These are phyloP conservation scores for Ploceus nigricollis DNA, from an alignment of 2,113 vertebrate species.

Conservation along the genomic window DNA sequence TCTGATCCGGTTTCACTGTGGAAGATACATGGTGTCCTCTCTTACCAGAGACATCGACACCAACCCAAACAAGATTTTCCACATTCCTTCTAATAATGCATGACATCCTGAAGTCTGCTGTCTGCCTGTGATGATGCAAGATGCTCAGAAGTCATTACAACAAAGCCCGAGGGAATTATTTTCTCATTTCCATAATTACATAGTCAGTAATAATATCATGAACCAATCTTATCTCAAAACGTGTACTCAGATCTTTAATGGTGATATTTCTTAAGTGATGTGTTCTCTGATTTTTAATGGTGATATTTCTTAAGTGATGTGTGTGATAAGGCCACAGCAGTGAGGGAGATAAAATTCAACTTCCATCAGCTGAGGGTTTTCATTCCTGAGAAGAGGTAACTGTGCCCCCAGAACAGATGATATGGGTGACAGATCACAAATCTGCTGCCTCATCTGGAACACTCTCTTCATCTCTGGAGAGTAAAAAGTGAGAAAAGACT, in stretches of 20 bases:
- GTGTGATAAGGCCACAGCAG: background rate
- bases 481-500: background rate
- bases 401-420: background rate
- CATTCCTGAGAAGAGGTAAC: background rate
- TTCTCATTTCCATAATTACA: constrained; percentile 60
- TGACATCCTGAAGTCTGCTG: constrained; percentile 14
- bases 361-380: background rate
- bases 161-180: constrained; percentile 12
- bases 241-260: background rate
- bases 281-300: background rate
- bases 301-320: background rate
- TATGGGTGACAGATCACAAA: background rate
- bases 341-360: background rate
- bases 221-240: constrained; percentile 43
- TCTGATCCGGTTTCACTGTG: constrained; percentile 15
- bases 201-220: constrained; percentile 12
- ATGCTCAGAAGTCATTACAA: constrained; percentile 43
- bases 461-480: background rate
- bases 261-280: background rate
- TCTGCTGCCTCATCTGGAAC: background rate
- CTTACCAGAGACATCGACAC: background rate
- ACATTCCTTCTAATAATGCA: constrained; percentile 48
- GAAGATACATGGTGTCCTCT: constrained; percentile 3
- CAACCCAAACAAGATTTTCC: constrained; percentile 53
- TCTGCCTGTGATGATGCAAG: constrained; percentile 47